Evolutionary conservation across 2,888 invertebrate genomes (phyloP).

Genomic region (Thymelicus sylvestris): DNA sequence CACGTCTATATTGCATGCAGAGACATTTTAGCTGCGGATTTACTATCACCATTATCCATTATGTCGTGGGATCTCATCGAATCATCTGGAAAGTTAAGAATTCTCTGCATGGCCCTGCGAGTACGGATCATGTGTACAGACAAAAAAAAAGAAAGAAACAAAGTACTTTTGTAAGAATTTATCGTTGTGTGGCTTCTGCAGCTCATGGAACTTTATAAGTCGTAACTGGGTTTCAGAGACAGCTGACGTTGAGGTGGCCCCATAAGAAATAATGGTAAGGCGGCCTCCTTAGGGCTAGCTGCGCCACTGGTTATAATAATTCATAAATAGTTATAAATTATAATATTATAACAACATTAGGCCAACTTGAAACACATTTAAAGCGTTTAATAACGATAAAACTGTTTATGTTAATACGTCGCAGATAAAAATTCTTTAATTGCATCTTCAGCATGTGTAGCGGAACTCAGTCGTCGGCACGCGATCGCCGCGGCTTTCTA

Average conservation of each 20-base stretch:
- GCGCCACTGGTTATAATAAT: no score
- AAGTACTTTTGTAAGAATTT: no score
- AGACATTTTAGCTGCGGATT: slow-evolving; percentile 31
- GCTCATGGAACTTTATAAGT: no score
- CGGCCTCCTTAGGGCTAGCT: no score
- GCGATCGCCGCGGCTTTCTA: slow-evolving; percentile 30
- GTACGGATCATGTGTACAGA: neutral
- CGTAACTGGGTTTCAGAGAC: no score
- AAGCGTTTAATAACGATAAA: slow-evolving; percentile 3
- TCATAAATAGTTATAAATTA: no score
- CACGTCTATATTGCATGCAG: slow-evolving; percentile 14
- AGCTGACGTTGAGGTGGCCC: no score
- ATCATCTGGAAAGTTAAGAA: slow-evolving; percentile 30
- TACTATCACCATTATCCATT: slow-evolving; percentile 29
- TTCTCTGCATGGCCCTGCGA: slow-evolving; percentile 25
- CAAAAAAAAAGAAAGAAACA: no score
- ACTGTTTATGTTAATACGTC: slow-evolving; percentile 22
- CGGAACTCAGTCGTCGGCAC: slow-evolving; percentile 28
- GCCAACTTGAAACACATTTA: no score
- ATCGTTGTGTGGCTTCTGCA: no score
- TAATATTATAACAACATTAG: no score
- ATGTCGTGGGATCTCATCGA: slow-evolving; percentile 32
- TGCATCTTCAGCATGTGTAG: slow-evolving; percentile 30
- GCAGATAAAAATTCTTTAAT: slow-evolving; percentile 23
- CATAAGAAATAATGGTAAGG: no score